Conservation (phyloP, 2,797 vertebrate species). For the Sandelia bainsii region DNA sequence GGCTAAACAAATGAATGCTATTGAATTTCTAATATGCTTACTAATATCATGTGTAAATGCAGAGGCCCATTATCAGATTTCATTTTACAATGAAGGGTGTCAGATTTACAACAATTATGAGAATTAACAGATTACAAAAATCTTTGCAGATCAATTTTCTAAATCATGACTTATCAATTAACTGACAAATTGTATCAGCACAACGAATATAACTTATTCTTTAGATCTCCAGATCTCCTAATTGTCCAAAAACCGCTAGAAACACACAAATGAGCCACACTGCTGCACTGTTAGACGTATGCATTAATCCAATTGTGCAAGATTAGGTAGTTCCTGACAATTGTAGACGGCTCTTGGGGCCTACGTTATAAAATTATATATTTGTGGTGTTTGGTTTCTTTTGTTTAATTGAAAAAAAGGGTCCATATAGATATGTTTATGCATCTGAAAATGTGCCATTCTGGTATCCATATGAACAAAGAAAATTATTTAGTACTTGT, state of each 20-base stretch:
- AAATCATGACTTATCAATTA: not conserved
- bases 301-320: no score
- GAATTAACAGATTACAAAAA: no score
- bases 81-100: no score
- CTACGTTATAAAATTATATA: no score
- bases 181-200: not conserved
- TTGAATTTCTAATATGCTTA: no score
- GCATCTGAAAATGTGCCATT: not conserved
- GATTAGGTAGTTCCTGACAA: not conserved
- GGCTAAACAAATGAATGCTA: not conserved
- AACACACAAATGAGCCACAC: not conserved
- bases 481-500: no score
- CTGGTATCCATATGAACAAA: not conserved
- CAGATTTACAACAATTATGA: no score
- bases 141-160: not conserved
- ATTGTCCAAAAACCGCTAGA: not conserved
- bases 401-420: no score
- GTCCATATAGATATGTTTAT: not conserved
- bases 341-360: not conserved
- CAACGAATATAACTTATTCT: no score
- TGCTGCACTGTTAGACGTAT: no score
- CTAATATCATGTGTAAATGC: not conserved
- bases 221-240: no score
- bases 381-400: no score
- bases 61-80: not conserved